phyloP scores from a whole-genome alignment of 2,888 invertebrate species.

The Dicyrtoma fusca region DNA sequence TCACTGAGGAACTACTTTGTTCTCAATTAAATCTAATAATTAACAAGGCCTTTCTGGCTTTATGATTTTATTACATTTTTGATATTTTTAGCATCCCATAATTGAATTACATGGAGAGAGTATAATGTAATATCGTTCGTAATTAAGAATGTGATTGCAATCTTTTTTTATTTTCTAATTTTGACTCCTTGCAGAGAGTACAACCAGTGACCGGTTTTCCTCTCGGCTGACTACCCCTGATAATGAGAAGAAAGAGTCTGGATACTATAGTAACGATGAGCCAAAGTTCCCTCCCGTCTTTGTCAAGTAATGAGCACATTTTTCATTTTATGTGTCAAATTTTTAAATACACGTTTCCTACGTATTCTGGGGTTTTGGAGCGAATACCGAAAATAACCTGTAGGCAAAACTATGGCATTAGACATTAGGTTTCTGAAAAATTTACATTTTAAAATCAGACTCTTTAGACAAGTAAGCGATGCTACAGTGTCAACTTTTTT shows the following conservation, averaged over 20 bases:
- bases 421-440: no score
- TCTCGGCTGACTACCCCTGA: conserved; percentile 56
- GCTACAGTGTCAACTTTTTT: no score
- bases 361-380: no score
- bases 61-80: no score
- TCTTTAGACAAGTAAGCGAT: no score
- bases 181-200: conserved; percentile 47
- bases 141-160: not conserved
- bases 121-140: not conserved
- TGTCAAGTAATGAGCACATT: conserved; percentile 51
- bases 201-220: conserved; percentile 56
- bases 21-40: not conserved
- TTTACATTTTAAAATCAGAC: no score
- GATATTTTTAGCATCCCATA: no score
- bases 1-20: conserved; percentile 6
- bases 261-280: conserved; percentile 55
- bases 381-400: no score
- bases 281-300: conserved; percentile 53
- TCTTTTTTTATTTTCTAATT: conserved; percentile 2
- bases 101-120: not conserved
- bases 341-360: no score
- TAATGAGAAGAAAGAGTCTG: conserved; percentile 56
- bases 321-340: not conserved
- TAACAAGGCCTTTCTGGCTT: not conserved
- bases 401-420: no score